phyloP scores from a whole-genome alignment of 2,888 invertebrate genomes.

The Ennomos erosarius region DNA sequence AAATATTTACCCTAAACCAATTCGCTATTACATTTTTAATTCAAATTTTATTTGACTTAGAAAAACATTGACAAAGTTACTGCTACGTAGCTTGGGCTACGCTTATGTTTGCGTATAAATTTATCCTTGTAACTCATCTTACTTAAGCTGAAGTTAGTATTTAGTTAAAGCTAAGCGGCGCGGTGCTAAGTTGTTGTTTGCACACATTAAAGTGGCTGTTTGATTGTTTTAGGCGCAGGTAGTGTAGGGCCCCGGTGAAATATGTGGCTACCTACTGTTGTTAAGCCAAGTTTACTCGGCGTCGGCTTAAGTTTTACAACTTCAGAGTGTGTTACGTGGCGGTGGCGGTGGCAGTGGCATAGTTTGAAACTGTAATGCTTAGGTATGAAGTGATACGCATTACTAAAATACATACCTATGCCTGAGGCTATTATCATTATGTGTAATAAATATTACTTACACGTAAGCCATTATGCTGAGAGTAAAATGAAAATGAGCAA shows the following conservation, averaged over 20 bases:
- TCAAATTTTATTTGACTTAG: not conserved
- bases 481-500: no score
- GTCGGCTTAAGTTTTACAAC: conserved; percentile 75
- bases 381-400: not conserved
- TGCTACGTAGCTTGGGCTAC: conserved; percentile 2
- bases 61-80: conserved; percentile 1
- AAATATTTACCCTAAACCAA: not conserved
- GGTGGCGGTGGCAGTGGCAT: conserved; percentile 38
- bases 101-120: conserved; percentile 44
- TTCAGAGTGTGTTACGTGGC: conserved; percentile 47
- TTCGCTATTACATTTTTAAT: not conserved
- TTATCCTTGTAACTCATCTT: conserved; percentile 66
- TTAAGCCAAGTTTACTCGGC: conserved; percentile 73
- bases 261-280: conserved; percentile 79
- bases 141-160: conserved; percentile 78
- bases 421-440: no score
- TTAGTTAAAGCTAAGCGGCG: conserved; percentile 77
- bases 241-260: conserved; percentile 75
- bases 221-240: conserved; percentile 83
- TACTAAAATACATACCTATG: not conserved
- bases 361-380: conserved; percentile 6
- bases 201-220: conserved; percentile 61
- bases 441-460: no score
- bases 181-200: conserved; percentile 51
- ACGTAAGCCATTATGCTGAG: no score